Evolutionary conservation across 2,888 invertebrate genomes (phyloP).

Genomic region (Calameuta idolon): DNA sequence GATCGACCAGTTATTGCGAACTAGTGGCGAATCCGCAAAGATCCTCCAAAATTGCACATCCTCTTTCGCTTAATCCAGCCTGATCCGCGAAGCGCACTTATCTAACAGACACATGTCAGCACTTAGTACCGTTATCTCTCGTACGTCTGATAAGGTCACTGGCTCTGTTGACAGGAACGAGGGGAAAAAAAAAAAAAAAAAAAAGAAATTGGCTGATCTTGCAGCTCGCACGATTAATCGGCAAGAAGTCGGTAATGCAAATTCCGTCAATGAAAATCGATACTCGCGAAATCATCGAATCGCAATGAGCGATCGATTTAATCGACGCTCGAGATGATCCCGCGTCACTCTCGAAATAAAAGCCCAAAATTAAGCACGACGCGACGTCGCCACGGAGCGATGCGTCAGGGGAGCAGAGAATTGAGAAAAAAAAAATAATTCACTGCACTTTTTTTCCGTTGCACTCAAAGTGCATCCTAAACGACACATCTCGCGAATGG

Average conservation of each 20-base stretch:
- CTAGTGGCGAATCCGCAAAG: no score
- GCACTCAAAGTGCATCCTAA: background rate
- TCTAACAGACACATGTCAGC: conserved; percentile 23
- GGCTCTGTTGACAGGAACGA: no score
- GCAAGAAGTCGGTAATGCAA: no score
- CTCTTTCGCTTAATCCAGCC: conserved; percentile 35
- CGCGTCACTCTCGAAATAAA: no score
- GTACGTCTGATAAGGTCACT: conserved; percentile 7
- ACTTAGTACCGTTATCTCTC: conserved; percentile 40
- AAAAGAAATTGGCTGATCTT: background rate
- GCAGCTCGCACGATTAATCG: no score
- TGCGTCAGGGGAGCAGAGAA: background rate
- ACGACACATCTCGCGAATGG: no score
- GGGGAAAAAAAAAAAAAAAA: background rate
- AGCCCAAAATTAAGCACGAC: no score
- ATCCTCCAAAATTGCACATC: conserved; percentile 35
- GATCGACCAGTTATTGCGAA: no score
- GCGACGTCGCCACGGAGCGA: background rate
- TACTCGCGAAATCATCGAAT: no score
- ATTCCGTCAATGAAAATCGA: no score
- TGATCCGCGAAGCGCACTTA: conserved; percentile 35
- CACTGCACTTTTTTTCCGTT: background rate
- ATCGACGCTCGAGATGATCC: no score
- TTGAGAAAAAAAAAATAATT: background rate
- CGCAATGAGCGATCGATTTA: no score